A percentile compares a stretch with the other conserved stretches of the same genome.
phyloP scores from a whole-genome alignment of 2,888 invertebrate genomes.

The Leptothorax acervorum region DNA sequence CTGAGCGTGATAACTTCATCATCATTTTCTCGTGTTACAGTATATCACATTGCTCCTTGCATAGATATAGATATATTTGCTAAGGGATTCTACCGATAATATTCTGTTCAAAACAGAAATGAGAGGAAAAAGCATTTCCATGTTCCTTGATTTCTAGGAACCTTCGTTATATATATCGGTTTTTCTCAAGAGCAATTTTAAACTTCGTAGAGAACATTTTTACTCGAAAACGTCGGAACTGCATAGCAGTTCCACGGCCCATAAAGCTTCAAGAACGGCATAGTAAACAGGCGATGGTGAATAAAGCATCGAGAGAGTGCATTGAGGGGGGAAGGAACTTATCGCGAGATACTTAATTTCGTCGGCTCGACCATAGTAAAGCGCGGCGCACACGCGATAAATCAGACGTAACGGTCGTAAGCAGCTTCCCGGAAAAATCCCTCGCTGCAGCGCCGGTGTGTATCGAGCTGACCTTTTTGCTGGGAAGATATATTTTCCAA shows the following conservation, averaged over 20 bases:
- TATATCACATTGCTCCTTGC: neutral
- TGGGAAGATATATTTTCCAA: constrained; percentile 74
- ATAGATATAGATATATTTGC: neutral
- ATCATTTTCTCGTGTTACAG: neutral
- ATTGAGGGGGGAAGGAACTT: constrained; percentile 53
- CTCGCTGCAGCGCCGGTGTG: constrained; percentile 46
- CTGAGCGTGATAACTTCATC: neutral
- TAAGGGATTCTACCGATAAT: constrained; percentile 4
- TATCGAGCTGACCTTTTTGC: constrained; percentile 62
- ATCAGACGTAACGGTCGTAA: constrained; percentile 73
- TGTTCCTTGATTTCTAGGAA: neutral
- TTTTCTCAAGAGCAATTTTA: constrained; percentile 7
- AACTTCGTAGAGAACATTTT: constrained; percentile 7
- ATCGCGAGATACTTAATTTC: constrained; percentile 65
- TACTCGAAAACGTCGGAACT: neutral
- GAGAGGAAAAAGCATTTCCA: constrained; percentile 5
- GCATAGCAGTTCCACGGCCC: neutral
- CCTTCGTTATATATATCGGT: constrained; percentile 7
- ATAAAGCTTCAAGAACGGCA: constrained; percentile 12
- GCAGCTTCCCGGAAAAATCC: constrained; percentile 73
- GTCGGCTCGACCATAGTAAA: constrained; percentile 45
- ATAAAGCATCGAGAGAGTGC: constrained; percentile 38
- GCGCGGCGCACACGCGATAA: constrained; percentile 66
- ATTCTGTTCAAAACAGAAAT: neutral
- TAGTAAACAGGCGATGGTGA: constrained; percentile 50